These are phyloP conservation scores for Limnodromus scolopaceus DNA, from an alignment of 2,797 vertebrate genomes.

Conservation along the genomic window DNA sequence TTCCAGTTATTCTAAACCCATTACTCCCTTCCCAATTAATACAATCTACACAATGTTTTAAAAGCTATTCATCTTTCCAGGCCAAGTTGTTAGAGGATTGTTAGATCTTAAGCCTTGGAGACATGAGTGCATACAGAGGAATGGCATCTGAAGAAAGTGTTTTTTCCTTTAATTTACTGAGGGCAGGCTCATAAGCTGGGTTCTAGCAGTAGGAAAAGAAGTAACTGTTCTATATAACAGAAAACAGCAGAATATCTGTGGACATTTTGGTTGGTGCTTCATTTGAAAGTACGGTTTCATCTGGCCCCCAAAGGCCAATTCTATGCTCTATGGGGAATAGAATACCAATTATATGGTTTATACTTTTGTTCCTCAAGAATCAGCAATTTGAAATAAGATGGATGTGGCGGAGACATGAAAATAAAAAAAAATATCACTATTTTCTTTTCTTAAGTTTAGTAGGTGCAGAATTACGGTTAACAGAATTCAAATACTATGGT, in stretches of 20 bases:
- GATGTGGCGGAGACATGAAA: background rate
- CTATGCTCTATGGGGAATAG: background rate
- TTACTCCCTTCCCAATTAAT: slow-evolving; percentile 74
- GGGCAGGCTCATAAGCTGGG: slow-evolving; percentile 32
- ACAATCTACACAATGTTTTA: slow-evolving; percentile 74
- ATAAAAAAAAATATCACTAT: too few relatives aligned
- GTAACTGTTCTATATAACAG: background rate
- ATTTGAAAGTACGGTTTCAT: background rate
- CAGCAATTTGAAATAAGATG: background rate
- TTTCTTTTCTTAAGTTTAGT: background rate
- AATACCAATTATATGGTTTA: background rate
- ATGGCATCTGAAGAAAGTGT: slow-evolving; percentile 67
- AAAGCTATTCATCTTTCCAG: slow-evolving; percentile 75
- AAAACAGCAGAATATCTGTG: background rate
- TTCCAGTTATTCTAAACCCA: slow-evolving; percentile 73
- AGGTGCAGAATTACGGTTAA: background rate
- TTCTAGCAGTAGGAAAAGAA: slow-evolving; percentile 29
- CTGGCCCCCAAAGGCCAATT: background rate
- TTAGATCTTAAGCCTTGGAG: slow-evolving; percentile 76
- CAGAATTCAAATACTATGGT: background rate
- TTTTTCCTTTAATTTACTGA: slow-evolving; percentile 67
- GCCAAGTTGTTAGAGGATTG: slow-evolving; percentile 71
- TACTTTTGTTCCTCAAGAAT: background rate
- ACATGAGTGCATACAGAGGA: slow-evolving; percentile 70
- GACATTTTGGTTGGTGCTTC: background rate